phyloP scores from a whole-genome alignment of 2,797 vertebrate species.

The Muscicapa comitata region DNA sequence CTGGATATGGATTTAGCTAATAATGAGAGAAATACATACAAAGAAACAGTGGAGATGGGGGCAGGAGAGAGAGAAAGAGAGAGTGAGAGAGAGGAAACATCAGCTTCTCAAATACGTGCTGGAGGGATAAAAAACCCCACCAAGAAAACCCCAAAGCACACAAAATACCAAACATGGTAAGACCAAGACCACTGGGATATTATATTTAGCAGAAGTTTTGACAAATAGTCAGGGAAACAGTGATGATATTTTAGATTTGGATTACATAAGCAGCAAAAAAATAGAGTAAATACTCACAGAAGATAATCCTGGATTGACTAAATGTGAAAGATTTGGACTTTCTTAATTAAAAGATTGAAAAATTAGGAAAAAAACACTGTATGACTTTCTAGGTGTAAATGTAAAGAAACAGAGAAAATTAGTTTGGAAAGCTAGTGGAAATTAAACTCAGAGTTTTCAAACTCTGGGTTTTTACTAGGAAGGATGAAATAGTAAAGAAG shows the following conservation, averaged over 20 bases:
- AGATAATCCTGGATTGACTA: background rate
- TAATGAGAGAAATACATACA: background rate
- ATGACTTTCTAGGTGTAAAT: background rate
- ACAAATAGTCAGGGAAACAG: background rate
- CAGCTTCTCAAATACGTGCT: background rate
- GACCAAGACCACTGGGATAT: background rate
- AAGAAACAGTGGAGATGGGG: background rate
- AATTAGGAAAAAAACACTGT: background rate
- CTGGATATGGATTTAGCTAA: background rate
- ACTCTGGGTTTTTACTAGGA: background rate
- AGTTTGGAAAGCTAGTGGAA: background rate
- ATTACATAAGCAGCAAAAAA: background rate
- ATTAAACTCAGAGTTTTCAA: background rate
- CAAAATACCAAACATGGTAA: background rate
- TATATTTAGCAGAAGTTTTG: background rate
- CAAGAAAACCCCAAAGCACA: background rate
- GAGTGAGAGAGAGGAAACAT: background rate
- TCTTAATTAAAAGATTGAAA: background rate
- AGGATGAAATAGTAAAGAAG: background rate
- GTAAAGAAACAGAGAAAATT: background rate
- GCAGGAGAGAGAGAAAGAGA: background rate
- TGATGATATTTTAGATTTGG: background rate
- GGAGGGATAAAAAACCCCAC: fast-evolving
- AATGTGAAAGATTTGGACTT: background rate
- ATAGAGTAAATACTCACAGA: background rate